phyloP scores from a whole-genome alignment of 2,797 vertebrate species.

The Spizella passerina region DNA sequence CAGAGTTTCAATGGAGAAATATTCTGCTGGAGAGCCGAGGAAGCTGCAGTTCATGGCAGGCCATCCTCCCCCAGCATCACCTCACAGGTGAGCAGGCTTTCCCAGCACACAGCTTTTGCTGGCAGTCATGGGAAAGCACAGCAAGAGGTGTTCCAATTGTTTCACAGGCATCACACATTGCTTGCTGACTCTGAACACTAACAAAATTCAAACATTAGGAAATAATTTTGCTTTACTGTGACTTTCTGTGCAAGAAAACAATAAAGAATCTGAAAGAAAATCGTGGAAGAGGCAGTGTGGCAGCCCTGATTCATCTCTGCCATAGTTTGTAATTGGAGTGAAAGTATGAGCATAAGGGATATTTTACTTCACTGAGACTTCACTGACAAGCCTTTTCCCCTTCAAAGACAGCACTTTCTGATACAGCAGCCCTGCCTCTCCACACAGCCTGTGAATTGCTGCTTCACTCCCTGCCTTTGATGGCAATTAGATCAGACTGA shows the following conservation, averaged over 20 bases:
- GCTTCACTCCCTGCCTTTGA: background rate
- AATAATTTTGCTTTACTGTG: background rate
- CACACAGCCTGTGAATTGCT: background rate
- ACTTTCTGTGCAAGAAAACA: background rate
- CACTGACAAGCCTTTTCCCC: background rate
- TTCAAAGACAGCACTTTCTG: background rate
- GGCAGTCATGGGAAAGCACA: background rate
- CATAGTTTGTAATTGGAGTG: background rate
- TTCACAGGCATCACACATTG: background rate
- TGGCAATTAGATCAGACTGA: constrained; percentile 31
- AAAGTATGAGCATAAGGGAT: background rate
- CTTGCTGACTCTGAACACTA: background rate
- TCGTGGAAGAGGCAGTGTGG: background rate
- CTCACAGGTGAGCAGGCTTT: background rate
- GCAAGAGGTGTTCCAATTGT: background rate
- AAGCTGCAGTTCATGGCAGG: background rate
- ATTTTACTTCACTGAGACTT: background rate
- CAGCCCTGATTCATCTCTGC: background rate
- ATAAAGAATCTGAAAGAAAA: background rate
- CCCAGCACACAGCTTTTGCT: background rate
- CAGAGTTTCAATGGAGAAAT: background rate
- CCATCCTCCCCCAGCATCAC: background rate
- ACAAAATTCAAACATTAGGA: background rate
- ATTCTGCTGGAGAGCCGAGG: background rate
- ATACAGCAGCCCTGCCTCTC: background rate